A percentile compares a stretch with the other conserved stretches of the same genome.
Evolutionary conservation across 2,888 invertebrate species (phyloP).

Genomic region (Drosophila anceps): DNA sequence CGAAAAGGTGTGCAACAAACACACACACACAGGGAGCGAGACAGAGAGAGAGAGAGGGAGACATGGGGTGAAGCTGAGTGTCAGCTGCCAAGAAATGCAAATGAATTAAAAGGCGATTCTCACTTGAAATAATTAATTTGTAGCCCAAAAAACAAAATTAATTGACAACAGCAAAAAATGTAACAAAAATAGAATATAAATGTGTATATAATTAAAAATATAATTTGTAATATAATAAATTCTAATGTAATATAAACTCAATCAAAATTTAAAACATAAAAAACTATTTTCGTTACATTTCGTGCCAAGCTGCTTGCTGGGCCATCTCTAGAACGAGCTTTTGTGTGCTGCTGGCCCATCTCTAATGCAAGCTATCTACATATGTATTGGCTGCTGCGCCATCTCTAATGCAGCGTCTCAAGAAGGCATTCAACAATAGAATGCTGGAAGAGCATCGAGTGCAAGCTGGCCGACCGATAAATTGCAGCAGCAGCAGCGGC

Average conservation of each 20-base stretch:
- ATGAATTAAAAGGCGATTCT: conserved; percentile 28
- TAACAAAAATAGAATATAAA: background rate
- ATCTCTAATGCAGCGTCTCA: background rate
- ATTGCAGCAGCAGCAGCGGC: conserved; percentile 10
- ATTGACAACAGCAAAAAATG: background rate
- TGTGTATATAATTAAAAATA: background rate
- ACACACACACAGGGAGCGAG: too few species aligned
- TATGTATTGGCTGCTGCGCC: background rate
- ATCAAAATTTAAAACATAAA: background rate
- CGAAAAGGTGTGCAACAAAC: conserved; percentile 53
- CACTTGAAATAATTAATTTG: conserved; percentile 7
- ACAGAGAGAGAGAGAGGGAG: background rate
- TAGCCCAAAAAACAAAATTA: background rate
- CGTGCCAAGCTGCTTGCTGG: background rate
- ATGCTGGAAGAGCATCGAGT: conserved; percentile 31
- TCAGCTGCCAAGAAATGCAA: conserved; percentile 63
- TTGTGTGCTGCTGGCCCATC: background rate
- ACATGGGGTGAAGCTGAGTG: conserved; percentile 16
- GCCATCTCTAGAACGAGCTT: background rate
- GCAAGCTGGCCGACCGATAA: conserved; percentile 50
- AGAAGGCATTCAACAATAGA: background rate
- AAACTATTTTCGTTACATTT: background rate
- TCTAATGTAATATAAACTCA: background rate
- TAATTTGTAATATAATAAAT: background rate
- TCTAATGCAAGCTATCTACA: background rate